Base-by-base conservation (phyloP, 2,888 invertebrate species). In the Halocaridina rubra region DNA sequence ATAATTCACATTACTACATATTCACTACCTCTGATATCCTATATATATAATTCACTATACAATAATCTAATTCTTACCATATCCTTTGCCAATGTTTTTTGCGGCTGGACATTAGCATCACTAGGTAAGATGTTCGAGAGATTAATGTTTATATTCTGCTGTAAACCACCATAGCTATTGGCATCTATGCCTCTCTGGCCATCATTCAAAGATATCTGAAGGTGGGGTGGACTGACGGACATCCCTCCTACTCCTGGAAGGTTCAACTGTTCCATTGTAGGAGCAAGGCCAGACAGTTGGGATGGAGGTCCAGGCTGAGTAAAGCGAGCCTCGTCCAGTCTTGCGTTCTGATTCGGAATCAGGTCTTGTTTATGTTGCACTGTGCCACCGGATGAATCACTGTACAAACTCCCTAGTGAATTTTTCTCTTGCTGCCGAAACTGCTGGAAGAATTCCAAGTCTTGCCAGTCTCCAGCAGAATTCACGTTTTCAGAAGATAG, bases 111-210 rank as follows among this genome's bases (percentile, higher is more conserved):
- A 22, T 22, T 57, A 57, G 32, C 29, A 16, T 8, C 32, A 19
- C n/a, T 69, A 5, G 29, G 29, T 5, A 46, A 10, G 19, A 80
- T 71, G 32, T 53, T 75, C 3, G 82, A 84, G 16, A 84, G 22
- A 13, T 84, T 84, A n/a, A 84, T 84, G 30, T 84, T 84, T 32
- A 84, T 84, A 39, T 84, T 84, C 72, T 84, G 82, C 22, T 71
- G 72, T 2, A 59, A 16, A n/a, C 78, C 59, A 39, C 77, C 78
- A 27, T 78, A 39, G 10, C 53, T 57, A 1, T 57, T 72, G 7
- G 78, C 2, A 2, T 46, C 78, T 33, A 82, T 71, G 24, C 69
- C 77, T 39, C 72, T 59, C 29, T 59, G 67, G 3, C 61, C 61
- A 16, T 33, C 71, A 19, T 32, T 69, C 22, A 75, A 81, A 13